phyloP scores from a whole-genome alignment of 2,113 vertebrate species.

The Chunga burmeisteri region DNA sequence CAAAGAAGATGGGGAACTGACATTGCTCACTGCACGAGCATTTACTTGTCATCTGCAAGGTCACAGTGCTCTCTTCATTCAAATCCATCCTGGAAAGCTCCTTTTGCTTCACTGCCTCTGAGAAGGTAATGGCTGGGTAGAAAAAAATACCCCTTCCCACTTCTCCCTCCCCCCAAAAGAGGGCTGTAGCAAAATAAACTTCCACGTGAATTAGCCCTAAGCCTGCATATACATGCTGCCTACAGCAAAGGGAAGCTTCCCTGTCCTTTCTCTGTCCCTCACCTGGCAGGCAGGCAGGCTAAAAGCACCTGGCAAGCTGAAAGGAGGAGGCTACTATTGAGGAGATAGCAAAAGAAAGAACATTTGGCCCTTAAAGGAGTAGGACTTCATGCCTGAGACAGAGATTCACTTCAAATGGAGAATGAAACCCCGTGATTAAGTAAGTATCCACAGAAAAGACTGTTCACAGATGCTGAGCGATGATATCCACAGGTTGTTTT shows the following conservation, averaged over 20 bases:
- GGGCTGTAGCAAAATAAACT: neutral
- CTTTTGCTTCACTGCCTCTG: slow-evolving; percentile 21
- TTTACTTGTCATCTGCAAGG: slow-evolving; percentile 43
- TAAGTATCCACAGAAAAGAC: neutral
- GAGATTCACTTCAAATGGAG: neutral
- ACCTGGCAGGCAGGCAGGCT: neutral
- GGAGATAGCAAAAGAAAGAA: neutral
- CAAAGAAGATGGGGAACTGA: slow-evolving; percentile 53
- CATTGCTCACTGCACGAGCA: slow-evolving; percentile 26
- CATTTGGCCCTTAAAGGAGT: neutral
- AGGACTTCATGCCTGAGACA: neutral
- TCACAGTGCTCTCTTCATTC: slow-evolving; percentile 16
- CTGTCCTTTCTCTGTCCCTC: neutral
- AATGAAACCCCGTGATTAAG: neutral
- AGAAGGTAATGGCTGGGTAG: neutral
- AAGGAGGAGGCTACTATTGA: neutral
- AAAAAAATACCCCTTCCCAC: neutral
- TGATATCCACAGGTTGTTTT: too few relatives aligned
- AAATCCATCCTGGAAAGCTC: slow-evolving; percentile 8
- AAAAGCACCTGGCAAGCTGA: neutral
- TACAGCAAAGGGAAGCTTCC: neutral
- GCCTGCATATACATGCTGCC: neutral
- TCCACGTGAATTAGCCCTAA: neutral
- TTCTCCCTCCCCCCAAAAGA: neutral
- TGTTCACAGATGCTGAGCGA: neutral